These are phyloP conservation scores for Acanthis flammea DNA, from an alignment of 2,797 vertebrate genomes.

Conservation along the genomic window DNA sequence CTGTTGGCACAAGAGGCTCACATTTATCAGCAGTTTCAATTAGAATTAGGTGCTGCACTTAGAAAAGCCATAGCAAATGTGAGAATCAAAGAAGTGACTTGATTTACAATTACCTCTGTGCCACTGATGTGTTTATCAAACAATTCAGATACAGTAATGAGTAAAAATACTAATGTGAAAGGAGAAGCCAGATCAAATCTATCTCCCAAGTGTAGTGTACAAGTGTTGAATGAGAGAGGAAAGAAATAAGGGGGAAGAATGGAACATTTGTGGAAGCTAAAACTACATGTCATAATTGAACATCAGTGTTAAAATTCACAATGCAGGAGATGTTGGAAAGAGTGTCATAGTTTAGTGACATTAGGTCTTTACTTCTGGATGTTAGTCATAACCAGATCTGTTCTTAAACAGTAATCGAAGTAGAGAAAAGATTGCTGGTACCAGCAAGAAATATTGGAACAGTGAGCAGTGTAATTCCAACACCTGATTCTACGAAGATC, in stretches of 20 bases:
- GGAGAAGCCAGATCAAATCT: neutral
- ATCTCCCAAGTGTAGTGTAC: neutral
- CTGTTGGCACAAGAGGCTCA: neutral
- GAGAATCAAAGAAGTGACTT: slow-evolving; percentile 4
- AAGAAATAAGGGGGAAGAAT: neutral
- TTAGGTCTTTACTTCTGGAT: neutral
- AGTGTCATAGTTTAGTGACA: neutral
- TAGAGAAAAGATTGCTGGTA: neutral
- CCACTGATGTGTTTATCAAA: slow-evolving; percentile 24
- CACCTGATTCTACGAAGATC: neutral
- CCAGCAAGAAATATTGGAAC: neutral
- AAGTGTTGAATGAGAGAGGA: neutral
- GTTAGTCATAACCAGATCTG: neutral
- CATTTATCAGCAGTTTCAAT: slow-evolving; percentile 1
- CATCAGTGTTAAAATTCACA: neutral
- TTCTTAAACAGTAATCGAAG: neutral
- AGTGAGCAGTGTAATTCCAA: neutral
- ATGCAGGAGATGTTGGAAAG: neutral
- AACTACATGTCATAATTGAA: neutral
- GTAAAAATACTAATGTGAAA: neutral
- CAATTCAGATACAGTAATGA: neutral
- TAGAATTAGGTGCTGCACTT: neutral
- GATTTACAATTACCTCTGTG: slow-evolving; percentile 13
- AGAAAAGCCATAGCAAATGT: neutral
- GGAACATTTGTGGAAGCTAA: neutral